phyloP scores from a whole-genome alignment of 2,113 vertebrate genomes.

The Pluvialis apricaria region DNA sequence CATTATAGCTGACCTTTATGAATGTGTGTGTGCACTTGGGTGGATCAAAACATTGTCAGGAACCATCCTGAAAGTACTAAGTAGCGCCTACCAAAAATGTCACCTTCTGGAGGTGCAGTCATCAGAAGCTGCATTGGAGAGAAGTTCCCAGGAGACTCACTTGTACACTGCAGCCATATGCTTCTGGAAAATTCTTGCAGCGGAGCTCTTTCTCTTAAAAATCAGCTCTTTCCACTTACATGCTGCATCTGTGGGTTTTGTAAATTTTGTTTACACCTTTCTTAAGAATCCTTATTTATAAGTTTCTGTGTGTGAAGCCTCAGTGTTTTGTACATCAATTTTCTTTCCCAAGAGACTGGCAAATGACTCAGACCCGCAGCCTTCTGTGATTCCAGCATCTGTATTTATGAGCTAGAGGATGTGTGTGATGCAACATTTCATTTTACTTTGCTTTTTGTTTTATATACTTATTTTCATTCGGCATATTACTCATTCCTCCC shows the following conservation, averaged over 20 bases:
- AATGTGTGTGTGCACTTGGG: neutral
- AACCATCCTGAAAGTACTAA: neutral
- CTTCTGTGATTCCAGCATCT: constrained; percentile 54
- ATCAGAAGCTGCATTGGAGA: neutral
- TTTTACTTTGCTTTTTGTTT: constrained; percentile 58
- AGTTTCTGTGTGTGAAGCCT: neutral
- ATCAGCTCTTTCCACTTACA: neutral
- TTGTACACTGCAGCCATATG: neutral
- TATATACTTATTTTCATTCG: constrained; percentile 38
- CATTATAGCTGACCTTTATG: neutral
- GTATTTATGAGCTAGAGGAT: constrained; percentile 59
- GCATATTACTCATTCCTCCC: neutral
- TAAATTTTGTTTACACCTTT: neutral
- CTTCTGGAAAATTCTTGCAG: neutral
- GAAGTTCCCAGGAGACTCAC: neutral
- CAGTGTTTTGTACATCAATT: constrained; percentile 29
- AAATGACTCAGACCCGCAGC: constrained; percentile 62
- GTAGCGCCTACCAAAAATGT: neutral
- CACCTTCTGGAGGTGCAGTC: neutral
- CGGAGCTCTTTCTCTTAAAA: neutral
- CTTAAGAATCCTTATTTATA: constrained; percentile 23
- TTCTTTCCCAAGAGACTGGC: neutral
- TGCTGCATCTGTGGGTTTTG: neutral
- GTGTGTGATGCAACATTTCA: constrained; percentile 34
- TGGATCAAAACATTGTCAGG: neutral